Evolutionary conservation across 2,888 invertebrate genomes (phyloP).

Genomic region (Hydrotaea diabolus): DNA sequence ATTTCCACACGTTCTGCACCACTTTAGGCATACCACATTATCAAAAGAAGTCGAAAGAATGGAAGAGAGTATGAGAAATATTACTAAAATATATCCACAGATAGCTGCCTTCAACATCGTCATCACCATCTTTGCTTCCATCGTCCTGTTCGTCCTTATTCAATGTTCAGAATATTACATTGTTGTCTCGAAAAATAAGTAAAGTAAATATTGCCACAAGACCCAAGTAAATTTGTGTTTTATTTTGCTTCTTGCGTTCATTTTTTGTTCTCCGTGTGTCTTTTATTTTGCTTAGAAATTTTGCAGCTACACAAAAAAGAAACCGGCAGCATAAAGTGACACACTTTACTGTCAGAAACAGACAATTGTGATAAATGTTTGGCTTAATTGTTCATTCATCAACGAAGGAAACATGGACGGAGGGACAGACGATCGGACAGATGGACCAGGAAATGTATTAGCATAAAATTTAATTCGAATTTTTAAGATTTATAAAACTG

Average conservation of each 20-base stretch:
- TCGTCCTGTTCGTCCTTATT: background rate
- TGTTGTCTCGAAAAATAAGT: background rate
- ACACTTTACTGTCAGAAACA: background rate
- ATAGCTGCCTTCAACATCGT: background rate
- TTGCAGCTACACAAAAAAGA: background rate
- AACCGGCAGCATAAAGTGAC: background rate
- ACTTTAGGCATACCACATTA: background rate
- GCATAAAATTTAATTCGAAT: background rate
- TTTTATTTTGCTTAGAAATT: background rate
- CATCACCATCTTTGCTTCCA: background rate
- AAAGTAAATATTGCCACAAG: slow-evolving; percentile 11
- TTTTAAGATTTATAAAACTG: background rate
- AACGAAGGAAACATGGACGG: background rate
- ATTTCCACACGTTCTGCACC: background rate
- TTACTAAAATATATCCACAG: slow-evolving; percentile 5
- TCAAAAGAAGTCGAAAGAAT: background rate
- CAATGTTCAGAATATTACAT: background rate
- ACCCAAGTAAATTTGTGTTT: slow-evolving; percentile 6
- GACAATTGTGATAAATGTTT: background rate
- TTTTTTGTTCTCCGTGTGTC: background rate
- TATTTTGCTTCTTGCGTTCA: background rate
- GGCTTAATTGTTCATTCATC: slow-evolving; percentile 5
- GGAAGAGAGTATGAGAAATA: background rate
- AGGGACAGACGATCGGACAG: background rate
- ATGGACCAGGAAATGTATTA: background rate